phyloP scores from a whole-genome alignment of 2,797 vertebrate genomes.

The Tenualosa thibaudeaui region DNA sequence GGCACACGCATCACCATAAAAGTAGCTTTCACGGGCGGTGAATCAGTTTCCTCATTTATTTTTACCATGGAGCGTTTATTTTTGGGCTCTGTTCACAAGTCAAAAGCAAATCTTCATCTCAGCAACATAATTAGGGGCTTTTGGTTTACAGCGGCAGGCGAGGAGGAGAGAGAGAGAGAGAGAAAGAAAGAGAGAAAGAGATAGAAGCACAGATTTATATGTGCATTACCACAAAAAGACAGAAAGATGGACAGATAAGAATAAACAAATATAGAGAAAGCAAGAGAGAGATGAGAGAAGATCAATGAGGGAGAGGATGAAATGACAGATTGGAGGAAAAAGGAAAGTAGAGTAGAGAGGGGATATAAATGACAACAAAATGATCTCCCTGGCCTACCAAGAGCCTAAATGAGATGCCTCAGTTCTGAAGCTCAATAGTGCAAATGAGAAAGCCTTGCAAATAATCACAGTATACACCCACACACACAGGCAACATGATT shows the following conservation, averaged over 20 bases:
- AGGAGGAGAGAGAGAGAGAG: background rate
- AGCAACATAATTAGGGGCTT: constrained; percentile 32
- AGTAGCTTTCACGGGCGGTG: constrained; percentile 45
- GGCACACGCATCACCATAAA: constrained; percentile 42
- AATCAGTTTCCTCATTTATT: constrained; percentile 54
- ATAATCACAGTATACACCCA: constrained; percentile 26
- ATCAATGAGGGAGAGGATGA: background rate
- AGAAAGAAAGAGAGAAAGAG: background rate
- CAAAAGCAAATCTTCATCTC: constrained; percentile 39
- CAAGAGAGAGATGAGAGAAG: background rate
- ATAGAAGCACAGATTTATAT: background rate
- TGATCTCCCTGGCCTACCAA: background rate
- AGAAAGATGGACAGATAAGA: too few relatives aligned
- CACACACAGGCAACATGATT: background rate
- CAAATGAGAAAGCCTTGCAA: background rate
- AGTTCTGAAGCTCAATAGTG: background rate
- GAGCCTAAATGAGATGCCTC: background rate
- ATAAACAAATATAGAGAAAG: background rate
- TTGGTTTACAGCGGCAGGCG: background rate
- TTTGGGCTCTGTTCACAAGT: constrained; percentile 39
- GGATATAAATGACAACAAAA: background rate
- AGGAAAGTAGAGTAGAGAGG: background rate
- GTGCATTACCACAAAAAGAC: too few relatives aligned
- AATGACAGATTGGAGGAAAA: background rate
- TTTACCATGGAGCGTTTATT: constrained; percentile 52